Percentiles rank a stretch among this genome's conserved stretches.
These are phyloP conservation scores for Lagocephalus sceleratus DNA, from an alignment of 2,797 vertebrate species.

Conservation along the genomic window DNA sequence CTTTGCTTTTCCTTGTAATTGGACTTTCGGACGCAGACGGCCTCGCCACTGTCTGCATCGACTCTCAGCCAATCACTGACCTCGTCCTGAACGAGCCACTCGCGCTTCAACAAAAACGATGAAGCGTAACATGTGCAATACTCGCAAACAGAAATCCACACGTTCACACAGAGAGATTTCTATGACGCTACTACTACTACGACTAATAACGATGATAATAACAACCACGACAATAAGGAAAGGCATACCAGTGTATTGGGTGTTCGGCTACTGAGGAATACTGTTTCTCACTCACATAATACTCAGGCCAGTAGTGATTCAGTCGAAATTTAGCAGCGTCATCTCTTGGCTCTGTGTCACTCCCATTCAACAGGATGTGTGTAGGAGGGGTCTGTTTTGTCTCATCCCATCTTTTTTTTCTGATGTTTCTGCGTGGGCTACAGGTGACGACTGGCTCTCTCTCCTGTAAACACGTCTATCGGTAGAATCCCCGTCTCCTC, in stretches of 20 bases:
- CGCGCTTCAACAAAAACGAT: no score
- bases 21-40: background rate
- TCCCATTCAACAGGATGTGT: constrained; percentile 54
- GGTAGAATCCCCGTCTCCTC: constrained; percentile 9
- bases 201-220: no score
- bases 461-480: constrained; percentile 25
- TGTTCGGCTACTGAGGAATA: constrained; percentile 37
- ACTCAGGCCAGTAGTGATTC: constrained; percentile 42
- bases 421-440: constrained; percentile 21
- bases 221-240: background rate
- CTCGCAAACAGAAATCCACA: no score
- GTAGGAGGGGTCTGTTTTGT: constrained; percentile 41
- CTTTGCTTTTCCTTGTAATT: no score
- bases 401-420: constrained; percentile 23
- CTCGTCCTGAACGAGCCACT: no score
- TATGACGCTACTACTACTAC: no score
- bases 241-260: constrained; percentile 15
- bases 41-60: background rate
- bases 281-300: constrained; percentile 56
- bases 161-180: no score
- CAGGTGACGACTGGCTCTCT: constrained; percentile 32
- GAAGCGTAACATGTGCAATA: no score
- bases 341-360: constrained; percentile 61
- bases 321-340: constrained; percentile 72
- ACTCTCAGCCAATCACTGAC: no score